phyloP scores from a whole-genome alignment of 1,140 invertebrate genomes.

The Macrobrachium nipponense region DNA sequence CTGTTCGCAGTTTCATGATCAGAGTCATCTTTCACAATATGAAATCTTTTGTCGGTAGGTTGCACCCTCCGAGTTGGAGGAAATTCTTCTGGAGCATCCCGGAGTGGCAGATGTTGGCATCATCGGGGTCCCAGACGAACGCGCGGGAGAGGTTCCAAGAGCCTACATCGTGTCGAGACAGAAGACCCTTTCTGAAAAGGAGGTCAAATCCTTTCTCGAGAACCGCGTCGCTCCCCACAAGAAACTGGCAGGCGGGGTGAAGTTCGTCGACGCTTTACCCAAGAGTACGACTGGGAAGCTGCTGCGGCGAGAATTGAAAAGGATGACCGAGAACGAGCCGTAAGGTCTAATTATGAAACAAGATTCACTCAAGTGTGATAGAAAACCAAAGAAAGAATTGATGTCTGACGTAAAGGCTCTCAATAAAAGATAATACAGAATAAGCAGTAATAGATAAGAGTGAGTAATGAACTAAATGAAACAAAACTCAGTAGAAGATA shows the following conservation, averaged over 20 bases:
- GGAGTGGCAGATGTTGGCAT: constrained; percentile 71
- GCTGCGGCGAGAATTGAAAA: constrained; percentile 18
- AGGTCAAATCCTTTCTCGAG: constrained; percentile 11
- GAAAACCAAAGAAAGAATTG: background rate
- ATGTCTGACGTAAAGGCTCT: too few species aligned
- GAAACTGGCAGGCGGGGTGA: constrained; percentile 39
- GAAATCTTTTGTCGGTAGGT: constrained; percentile 41
- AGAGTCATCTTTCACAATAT: too few species aligned
- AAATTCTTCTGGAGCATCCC: constrained; percentile 67
- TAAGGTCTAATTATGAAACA: background rate
- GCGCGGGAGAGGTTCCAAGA: constrained; percentile 69
- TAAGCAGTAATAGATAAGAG: too few species aligned
- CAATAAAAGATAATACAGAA: too few species aligned
- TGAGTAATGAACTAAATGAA: background rate
- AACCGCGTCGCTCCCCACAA: constrained; percentile 28
- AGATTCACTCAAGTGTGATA: background rate
- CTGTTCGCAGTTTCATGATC: too few species aligned
- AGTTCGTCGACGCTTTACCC: constrained; percentile 29
- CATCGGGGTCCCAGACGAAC: constrained; percentile 69
- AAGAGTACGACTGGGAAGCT: constrained; percentile 37
- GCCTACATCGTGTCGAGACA: constrained; percentile 62
- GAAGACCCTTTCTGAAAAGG: background rate
- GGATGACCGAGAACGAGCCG: background rate
- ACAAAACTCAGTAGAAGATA: background rate
- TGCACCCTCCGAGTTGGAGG: constrained; percentile 65